Evolutionary conservation across 2,797 vertebrate genomes (phyloP).

Genomic region (Gallinago solitaria): DNA sequence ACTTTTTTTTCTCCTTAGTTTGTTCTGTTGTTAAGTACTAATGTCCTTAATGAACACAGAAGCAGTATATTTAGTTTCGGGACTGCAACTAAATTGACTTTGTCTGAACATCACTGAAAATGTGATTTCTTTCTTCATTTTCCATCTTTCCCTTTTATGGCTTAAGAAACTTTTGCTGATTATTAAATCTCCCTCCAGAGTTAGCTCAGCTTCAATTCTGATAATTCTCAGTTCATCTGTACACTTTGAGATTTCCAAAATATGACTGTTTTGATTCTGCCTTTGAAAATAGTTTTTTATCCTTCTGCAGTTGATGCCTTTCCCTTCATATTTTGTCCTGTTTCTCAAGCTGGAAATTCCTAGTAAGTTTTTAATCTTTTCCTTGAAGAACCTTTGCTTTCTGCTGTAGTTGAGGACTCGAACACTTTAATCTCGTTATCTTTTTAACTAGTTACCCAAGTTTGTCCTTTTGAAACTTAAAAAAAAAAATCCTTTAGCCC

Average conservation of each 20-base stretch:
- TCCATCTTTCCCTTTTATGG: background rate
- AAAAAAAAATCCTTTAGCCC: background rate
- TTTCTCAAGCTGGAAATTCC: background rate
- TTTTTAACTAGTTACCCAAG: background rate
- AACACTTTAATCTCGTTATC: background rate
- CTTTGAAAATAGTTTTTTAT: background rate
- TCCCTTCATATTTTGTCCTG: background rate
- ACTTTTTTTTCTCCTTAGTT: background rate
- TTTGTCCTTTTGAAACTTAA: background rate
- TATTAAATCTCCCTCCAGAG: background rate
- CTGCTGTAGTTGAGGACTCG: background rate
- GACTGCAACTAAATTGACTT: background rate
- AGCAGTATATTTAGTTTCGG: background rate
- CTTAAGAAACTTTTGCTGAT: background rate
- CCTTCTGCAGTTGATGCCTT: background rate
- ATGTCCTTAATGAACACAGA: background rate
- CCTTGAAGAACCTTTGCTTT: background rate
- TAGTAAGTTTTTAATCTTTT: background rate
- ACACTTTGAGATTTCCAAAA: background rate
- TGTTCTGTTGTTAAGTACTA: background rate
- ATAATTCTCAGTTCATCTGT: conserved; percentile 7
- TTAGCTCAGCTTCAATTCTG: conserved; percentile 3
- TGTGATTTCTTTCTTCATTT: background rate
- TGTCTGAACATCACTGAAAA: background rate
- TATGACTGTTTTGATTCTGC: background rate